Percentiles rank a stretch among this genome's conserved stretches.
These are phyloP conservation scores for Listrodromus nycthemerus DNA, from an alignment of 2,888 invertebrate genomes.

Conservation along the genomic window DNA sequence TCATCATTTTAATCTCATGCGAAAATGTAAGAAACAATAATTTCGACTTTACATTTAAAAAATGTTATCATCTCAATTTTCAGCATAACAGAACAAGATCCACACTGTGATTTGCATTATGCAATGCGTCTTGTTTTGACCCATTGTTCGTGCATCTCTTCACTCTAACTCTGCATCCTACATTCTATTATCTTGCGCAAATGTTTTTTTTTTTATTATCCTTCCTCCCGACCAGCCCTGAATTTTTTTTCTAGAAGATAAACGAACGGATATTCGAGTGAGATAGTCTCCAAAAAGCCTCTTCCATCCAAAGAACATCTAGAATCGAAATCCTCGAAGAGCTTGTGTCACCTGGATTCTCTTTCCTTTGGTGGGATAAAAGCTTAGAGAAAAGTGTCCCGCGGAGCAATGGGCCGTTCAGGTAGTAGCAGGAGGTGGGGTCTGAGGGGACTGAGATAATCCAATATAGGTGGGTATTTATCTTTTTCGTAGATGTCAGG, in stretches of 20 bases:
- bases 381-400: slow-evolving; percentile 46
- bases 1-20: no score
- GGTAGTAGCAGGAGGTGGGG: slow-evolving; percentile 70
- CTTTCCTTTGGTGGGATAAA: slow-evolving; percentile 6
- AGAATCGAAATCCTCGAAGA: slow-evolving; percentile 70
- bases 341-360: slow-evolving; percentile 70
- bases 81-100: no score
- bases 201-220: no score
- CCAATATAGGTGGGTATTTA: slow-evolving; percentile 73
- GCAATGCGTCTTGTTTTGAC: no score
- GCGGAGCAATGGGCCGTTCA: slow-evolving; percentile 65
- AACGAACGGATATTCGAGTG: slow-evolving; percentile 27
- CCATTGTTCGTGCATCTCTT: no score
- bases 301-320: slow-evolving; percentile 41
- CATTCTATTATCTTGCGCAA: no score
- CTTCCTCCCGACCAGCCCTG: no score
- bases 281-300: slow-evolving; percentile 45
- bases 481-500: slow-evolving; percentile 72
- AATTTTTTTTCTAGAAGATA: neutral
- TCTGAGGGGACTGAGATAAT: slow-evolving; percentile 69
- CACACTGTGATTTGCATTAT: no score
- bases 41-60: no score
- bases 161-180: no score
- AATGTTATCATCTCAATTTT: no score
- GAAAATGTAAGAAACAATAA: no score